Evolutionary conservation across 2,797 vertebrate genomes (phyloP).

Genomic region (Threskiornis aethiopicus): DNA sequence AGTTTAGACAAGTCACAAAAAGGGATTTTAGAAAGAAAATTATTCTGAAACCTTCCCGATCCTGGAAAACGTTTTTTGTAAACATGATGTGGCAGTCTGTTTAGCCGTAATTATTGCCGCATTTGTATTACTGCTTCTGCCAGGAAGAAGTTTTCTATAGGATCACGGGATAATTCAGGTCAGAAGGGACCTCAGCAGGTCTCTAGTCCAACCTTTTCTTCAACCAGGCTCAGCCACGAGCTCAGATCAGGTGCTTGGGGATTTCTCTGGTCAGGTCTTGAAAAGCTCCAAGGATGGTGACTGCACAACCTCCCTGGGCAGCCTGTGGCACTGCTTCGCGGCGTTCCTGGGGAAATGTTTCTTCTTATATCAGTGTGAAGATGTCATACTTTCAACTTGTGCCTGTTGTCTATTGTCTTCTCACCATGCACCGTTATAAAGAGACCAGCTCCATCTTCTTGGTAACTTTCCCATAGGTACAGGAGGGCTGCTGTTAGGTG

Average conservation of each 20-base stretch:
- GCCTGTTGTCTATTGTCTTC: background rate
- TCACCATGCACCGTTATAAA: background rate
- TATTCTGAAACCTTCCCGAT: background rate
- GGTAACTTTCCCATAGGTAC: background rate
- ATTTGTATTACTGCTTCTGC: background rate
- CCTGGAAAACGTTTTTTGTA: background rate
- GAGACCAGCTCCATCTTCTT: background rate
- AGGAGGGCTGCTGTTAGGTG: background rate
- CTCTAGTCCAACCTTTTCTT: background rate
- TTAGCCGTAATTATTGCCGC: background rate
- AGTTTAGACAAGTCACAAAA: background rate
- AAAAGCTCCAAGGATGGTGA: background rate
- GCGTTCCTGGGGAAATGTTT: background rate
- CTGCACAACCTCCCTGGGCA: background rate
- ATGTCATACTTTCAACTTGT: background rate
- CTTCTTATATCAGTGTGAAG: background rate
- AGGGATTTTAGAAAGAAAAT: background rate
- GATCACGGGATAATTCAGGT: background rate
- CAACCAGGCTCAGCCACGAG: background rate
- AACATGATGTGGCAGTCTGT: background rate
- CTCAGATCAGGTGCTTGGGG: background rate
- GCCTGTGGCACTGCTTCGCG: background rate
- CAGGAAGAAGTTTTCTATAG: background rate
- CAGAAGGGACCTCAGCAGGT: background rate
- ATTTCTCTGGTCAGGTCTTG: background rate